Percentiles rank a stretch among this genome's conserved stretches.
Conservation (phyloP, 2,888 invertebrate genomes). For the Tridacna gigas region DNA sequence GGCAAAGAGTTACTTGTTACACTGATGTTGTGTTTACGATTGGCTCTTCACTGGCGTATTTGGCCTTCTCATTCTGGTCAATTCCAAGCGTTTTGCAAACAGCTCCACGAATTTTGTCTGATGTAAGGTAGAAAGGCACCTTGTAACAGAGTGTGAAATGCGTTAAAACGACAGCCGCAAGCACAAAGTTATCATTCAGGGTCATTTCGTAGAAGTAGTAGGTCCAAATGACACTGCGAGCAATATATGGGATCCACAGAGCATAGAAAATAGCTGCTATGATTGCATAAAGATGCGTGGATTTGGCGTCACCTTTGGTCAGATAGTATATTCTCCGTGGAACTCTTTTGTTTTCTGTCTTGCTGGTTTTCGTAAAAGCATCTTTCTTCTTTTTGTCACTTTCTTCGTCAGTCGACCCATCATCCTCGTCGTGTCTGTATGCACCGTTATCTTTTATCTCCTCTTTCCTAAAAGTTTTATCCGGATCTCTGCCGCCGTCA, state of each 20-base stretch:
- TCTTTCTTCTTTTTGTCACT: conserved; percentile 28
- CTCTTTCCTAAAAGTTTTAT: conserved; percentile 63
- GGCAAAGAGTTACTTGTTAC: background rate
- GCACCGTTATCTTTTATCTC: conserved; percentile 54
- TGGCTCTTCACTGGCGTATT: conserved; percentile 6
- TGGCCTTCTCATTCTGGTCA: background rate
- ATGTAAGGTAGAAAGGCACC: conserved; percentile 51
- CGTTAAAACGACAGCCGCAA: conserved; percentile 35
- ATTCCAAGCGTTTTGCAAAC: conserved; percentile 50
- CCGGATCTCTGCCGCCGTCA: conserved; percentile 62
- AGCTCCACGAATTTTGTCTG: conserved; percentile 42
- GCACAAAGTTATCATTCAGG: conserved; percentile 49
- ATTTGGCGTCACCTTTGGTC: conserved; percentile 61
- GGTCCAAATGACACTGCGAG: conserved; percentile 63
- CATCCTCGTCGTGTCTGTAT: conserved; percentile 56
- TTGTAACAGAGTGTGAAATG: conserved; percentile 47
- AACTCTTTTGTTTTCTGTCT: conserved; percentile 2
- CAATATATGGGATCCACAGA: conserved; percentile 71
- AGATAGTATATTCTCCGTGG: conserved; percentile 60
- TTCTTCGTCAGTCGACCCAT: conserved; percentile 61
- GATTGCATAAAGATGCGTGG: conserved; percentile 66
- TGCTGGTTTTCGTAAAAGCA: background rate
- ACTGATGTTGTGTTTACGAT: background rate
- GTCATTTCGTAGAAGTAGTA: conserved; percentile 57
- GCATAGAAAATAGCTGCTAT: conserved; percentile 59